Evolutionary conservation across 53 echinoderm and acorn worm genomes (phyloP), one percentile per base, ranked within the genome.

Genomic region (Zoroaster sp.): DNA sequence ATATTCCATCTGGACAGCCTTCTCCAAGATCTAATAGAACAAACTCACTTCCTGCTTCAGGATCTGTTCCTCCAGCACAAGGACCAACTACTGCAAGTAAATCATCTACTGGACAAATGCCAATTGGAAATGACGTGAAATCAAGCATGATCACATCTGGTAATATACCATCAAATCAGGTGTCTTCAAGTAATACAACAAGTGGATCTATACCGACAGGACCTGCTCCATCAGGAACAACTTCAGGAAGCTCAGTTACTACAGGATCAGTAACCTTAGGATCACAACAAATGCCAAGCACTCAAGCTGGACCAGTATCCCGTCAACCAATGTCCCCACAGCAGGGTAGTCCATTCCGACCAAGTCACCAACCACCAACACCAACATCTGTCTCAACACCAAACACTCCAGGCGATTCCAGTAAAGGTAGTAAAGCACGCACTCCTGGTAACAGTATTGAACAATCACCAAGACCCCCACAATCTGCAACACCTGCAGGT

Each of bases 401-500:
- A n/a, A 82, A 73, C 36, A 73, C 73, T 21, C 88, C 75, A 30
- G 63, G 55, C 8, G 82, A 80, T 31, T 73, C 80, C 35, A 74
- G 59, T 81, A 89, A 81, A 43, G 73, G 72, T 20, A 52, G 65
- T 31, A 80, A 82, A 82, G 72, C 90, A 73, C 77, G 81, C 12
- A 70, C 89, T 39, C n/a, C 89, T 33, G 68, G 66, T 28, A 71
- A 33, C 51, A 85, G 40, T 39, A 40, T 72, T 2, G 90, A 90
- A 23, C 94, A 96, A 71, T 94, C 95, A 0, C 95, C 97, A 0
- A 86, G 93, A 54, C 89, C 97, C 17, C 78, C 93, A 78, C 97
- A 95, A 47, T 88, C 97, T n/a, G 97, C 94, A 33, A 97, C 95
- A 39, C 97, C 97, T 70, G 93, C 83, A 12, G 87, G 69, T 40